A percentile compares a stretch with the other conserved stretches of the same genome.
Conservation (phyloP, 2,888 invertebrate genomes). For the Listrodromus nycthemerus region DNA sequence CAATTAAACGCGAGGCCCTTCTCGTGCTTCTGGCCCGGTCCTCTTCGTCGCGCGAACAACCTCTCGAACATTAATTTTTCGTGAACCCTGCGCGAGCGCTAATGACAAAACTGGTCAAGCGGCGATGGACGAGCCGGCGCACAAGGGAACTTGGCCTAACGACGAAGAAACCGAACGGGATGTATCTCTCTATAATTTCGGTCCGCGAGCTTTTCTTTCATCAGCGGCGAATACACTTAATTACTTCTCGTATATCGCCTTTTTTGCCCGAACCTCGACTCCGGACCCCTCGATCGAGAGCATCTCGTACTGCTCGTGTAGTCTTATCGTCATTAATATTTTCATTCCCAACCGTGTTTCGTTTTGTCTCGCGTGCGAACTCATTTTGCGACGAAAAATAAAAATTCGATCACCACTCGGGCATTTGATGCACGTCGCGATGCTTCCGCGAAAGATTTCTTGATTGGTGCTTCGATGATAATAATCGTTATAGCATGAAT, state of each 20-base stretch:
- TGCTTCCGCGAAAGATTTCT: neutral
- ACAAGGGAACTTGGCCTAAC: constrained; percentile 16
- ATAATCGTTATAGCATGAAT: neutral
- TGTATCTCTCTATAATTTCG: constrained; percentile 42
- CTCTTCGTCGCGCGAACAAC: constrained; percentile 47
- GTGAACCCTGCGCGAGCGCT: constrained; percentile 57
- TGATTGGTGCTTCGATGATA: neutral
- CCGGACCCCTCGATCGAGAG: constrained; percentile 3
- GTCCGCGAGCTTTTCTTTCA: constrained; percentile 52
- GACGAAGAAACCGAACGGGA: constrained; percentile 40
- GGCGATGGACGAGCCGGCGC: constrained; percentile 1
- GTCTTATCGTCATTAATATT: constrained; percentile 1
- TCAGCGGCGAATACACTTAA: constrained; percentile 24
- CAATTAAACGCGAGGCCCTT: constrained; percentile 74
- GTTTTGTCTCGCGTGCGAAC: neutral
- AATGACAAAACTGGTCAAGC: constrained; percentile 69
- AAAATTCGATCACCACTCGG: neutral
- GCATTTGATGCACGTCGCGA: neutral
- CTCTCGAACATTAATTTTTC: constrained; percentile 64
- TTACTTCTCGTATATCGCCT: constrained; percentile 32
- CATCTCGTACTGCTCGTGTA: neutral
- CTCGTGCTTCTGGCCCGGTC: constrained; percentile 9
- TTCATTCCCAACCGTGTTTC: neutral
- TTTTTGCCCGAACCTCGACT: neutral
- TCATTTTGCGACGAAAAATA: neutral